phyloP scores from a whole-genome alignment of 2,113 vertebrate species.

The Bothrops jararaca region DNA sequence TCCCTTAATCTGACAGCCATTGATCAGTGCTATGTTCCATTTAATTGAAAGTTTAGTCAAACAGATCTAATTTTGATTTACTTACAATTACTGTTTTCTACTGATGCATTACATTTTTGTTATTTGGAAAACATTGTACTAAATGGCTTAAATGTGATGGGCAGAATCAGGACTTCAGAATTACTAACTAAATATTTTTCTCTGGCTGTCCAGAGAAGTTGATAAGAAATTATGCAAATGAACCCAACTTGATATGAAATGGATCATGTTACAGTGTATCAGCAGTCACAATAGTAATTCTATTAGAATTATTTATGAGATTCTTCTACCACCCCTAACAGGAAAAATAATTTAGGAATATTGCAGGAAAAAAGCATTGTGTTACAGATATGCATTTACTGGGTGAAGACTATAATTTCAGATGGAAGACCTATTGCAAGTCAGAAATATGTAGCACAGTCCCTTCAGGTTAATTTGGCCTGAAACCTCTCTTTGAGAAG shows the following conservation, averaged over 20 bases:
- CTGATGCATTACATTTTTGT: constrained; percentile 31
- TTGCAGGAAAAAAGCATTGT: fast-evolving
- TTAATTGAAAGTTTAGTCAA: constrained; percentile 43
- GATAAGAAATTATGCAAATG: constrained; percentile 7
- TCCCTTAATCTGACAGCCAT: constrained; percentile 11
- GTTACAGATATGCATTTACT: neutral
- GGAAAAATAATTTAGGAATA: neutral
- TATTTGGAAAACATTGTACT: constrained; percentile 20
- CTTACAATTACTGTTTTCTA: constrained; percentile 28
- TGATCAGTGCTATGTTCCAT: constrained; percentile 22
- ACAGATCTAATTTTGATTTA: constrained; percentile 21
- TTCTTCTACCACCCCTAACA: neutral
- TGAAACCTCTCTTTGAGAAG: neutral
- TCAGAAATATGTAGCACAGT: neutral
- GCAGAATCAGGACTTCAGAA: constrained; percentile 10
- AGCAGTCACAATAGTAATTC: constrained; percentile 5
- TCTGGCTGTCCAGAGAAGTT: neutral
- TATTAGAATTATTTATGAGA: neutral
- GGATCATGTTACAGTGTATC: neutral
- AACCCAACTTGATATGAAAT: neutral
- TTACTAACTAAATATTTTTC: constrained; percentile 9
- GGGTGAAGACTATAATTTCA: neutral
- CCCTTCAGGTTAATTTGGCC: neutral
- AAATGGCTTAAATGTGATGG: constrained; percentile 25
- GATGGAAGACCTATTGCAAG: neutral